phyloP scores from a whole-genome alignment of 2,113 vertebrate genomes.

The Macheiramphus alcinus region DNA sequence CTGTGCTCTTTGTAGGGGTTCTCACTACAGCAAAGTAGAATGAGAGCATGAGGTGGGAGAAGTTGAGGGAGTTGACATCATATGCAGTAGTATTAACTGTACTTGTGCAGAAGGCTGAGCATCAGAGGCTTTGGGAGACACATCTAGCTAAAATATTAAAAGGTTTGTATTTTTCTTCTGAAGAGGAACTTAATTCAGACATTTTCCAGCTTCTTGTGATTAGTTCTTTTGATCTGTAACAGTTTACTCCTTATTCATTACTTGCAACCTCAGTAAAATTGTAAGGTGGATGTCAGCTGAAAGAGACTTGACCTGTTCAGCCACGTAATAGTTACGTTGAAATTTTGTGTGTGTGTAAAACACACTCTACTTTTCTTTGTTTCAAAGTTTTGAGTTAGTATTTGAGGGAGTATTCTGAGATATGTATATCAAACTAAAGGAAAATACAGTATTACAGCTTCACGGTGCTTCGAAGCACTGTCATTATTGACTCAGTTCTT shows the following conservation, averaged over 20 bases:
- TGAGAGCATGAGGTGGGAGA: not conserved
- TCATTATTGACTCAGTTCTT: not conserved
- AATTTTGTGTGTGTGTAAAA: not conserved
- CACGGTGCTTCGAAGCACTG: not conserved
- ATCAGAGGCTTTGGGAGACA: not conserved
- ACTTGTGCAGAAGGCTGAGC: not conserved
- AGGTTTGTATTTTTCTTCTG: not conserved
- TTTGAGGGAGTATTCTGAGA: not conserved
- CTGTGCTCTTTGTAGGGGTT: not conserved
- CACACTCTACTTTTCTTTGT: not conserved
- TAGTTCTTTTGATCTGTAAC: not conserved
- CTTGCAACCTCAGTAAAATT: not conserved
- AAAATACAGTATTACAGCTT: not conserved
- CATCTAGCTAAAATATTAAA: not conserved
- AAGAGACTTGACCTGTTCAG: not conserved
- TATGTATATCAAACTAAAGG: not conserved
- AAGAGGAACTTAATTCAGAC: not conserved
- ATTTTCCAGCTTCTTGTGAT: not conserved
- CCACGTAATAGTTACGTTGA: rapidly evolving
- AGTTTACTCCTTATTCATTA: not conserved
- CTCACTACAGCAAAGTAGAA: not conserved
- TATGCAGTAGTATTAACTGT: not conserved
- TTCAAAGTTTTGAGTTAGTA: not conserved
- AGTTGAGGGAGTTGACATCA: not conserved
- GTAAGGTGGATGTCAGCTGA: not conserved